Evolutionary conservation across 2,797 vertebrate species (phyloP).

Genomic region (Enteromius treurensis): DNA sequence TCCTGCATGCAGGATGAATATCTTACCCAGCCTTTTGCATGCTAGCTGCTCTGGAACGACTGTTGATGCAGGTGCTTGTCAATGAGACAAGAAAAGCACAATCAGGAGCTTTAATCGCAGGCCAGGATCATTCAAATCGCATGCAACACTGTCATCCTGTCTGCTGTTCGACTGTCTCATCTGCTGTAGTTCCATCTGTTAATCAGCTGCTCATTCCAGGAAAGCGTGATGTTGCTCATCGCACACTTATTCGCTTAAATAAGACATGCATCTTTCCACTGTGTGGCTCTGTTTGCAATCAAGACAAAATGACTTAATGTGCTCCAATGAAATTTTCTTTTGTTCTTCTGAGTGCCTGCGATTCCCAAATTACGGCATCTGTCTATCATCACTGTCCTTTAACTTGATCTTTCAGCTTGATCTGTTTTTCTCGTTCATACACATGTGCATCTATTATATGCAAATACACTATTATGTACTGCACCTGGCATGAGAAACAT

Average conservation of each 20-base stretch:
- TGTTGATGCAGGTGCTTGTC: slow-evolving; percentile 65
- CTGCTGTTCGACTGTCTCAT: background rate
- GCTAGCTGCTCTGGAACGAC: slow-evolving; percentile 33
- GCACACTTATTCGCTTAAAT: background rate
- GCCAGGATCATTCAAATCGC: slow-evolving; percentile 7
- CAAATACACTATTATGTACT: background rate
- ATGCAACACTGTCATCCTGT: background rate
- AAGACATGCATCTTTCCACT: background rate
- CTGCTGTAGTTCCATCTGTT: background rate
- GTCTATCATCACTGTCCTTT: background rate
- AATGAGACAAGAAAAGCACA: slow-evolving; percentile 51
- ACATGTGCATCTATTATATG: background rate
- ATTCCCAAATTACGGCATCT: background rate
- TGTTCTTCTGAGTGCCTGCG: slow-evolving; percentile 5
- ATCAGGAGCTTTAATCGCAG: slow-evolving; percentile 23
- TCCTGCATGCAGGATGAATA: slow-evolving; percentile 57
- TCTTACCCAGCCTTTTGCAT: slow-evolving; percentile 45
- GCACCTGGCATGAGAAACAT: background rate
- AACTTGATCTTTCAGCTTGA: background rate
- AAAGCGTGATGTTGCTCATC: background rate
- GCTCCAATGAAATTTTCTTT: background rate
- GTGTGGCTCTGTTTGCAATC: background rate
- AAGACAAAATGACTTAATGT: background rate
- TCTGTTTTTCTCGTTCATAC: background rate
- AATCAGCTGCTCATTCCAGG: background rate